Evolutionary conservation across 2,888 invertebrate genomes (phyloP).

Genomic region (Bruchidius siliquastri): DNA sequence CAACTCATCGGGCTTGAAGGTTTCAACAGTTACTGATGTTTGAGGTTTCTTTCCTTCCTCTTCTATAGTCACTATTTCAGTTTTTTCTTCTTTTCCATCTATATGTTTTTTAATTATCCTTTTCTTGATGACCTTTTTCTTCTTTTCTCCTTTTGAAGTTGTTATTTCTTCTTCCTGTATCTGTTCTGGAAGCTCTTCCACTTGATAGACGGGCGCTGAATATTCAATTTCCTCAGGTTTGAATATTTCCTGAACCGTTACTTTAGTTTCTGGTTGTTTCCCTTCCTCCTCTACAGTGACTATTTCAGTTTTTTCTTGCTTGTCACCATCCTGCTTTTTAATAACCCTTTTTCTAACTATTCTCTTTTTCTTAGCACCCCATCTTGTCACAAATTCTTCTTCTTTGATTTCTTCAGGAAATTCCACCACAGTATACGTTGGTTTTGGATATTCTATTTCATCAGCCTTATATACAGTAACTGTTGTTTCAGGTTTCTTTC

Average conservation of each 20-base stretch:
- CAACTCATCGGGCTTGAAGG: neutral
- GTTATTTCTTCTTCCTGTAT: constrained; percentile 35
- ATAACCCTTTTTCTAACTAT: constrained; percentile 30
- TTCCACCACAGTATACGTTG: constrained; percentile 35
- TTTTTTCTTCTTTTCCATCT: constrained; percentile 33
- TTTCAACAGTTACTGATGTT: constrained; percentile 29
- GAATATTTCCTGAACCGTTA: constrained; percentile 30
- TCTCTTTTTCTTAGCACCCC: constrained; percentile 33
- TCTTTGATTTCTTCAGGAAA: constrained; percentile 28
- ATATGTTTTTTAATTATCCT: constrained; percentile 44
- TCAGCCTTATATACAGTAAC: constrained; percentile 45
- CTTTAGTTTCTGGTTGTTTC: constrained; percentile 33
- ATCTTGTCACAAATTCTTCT: constrained; percentile 36
- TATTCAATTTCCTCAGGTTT: constrained; percentile 31
- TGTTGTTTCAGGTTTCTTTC: constrained; percentile 39
- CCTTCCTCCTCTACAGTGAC: constrained; percentile 43
- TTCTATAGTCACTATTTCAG: constrained; percentile 36
- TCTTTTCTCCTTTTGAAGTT: constrained; percentile 31
- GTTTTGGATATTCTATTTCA: constrained; percentile 35
- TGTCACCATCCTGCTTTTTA: constrained; percentile 28
- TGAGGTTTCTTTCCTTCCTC: constrained; percentile 26
- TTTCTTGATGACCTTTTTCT: constrained; percentile 38
- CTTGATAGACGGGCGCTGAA: constrained; percentile 12
- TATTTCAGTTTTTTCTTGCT: constrained; percentile 35
- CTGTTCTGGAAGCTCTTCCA: constrained; percentile 46